Conservation (phyloP, 2,113 vertebrate genomes). For the Lipotes vexillifer region DNA sequence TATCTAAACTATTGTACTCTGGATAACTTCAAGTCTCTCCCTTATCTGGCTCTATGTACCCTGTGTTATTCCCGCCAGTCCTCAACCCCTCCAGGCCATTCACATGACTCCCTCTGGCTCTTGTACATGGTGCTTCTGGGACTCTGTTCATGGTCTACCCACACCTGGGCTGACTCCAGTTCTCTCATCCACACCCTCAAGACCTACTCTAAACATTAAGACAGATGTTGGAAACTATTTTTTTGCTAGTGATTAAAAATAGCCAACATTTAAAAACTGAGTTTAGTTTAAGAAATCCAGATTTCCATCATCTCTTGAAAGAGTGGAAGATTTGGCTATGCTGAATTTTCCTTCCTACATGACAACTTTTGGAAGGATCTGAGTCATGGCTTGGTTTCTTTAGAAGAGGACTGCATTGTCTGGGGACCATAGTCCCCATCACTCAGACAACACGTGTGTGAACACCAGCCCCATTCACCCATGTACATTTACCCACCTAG, state of each 20-base stretch:
- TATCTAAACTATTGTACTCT: not conserved
- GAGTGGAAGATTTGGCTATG: not conserved
- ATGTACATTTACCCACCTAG: not conserved
- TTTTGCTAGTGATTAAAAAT: not conserved
- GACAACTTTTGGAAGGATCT: not conserved
- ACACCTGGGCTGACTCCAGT: not conserved
- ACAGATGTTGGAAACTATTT: not conserved
- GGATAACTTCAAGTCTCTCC: not conserved
- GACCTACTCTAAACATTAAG: not conserved
- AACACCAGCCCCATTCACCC: not conserved
- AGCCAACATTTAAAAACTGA: not conserved
- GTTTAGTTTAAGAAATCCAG: not conserved
- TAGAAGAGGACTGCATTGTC: too few relatives aligned
- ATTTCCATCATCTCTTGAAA: not conserved
- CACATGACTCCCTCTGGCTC: not conserved
- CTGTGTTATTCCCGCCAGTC: rapidly evolving
- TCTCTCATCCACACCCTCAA: not conserved
- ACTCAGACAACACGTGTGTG: not conserved
- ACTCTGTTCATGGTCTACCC: not conserved
- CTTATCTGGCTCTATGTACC: not conserved
- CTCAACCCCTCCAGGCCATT: not conserved
- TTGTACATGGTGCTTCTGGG: not conserved
- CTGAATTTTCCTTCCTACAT: not conserved
- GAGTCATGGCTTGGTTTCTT: not conserved
- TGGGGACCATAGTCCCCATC: rapidly evolving